Evolutionary conservation across 2,888 invertebrate species (phyloP), one percentile per base, ranked within the genome.

Genomic region (Lochmaea capreae): DNA sequence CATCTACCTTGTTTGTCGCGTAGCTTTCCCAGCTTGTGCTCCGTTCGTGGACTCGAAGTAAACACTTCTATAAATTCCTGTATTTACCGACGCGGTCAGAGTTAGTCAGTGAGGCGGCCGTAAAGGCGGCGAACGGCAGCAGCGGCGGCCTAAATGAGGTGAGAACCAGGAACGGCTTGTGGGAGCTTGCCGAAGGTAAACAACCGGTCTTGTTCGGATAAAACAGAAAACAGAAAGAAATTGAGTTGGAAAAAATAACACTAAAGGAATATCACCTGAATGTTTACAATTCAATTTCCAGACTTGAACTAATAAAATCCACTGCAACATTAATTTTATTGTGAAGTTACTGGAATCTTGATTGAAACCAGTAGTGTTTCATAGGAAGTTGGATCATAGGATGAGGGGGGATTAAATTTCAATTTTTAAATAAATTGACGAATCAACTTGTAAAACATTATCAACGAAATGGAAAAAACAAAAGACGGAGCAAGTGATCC

Each of bases 31-130:
- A 57, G 69, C 59, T 43, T 26, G 58, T 16, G 63, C 57, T 65
- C 57, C 42, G 57, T 61, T 65, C 61, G 76, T 57, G 74, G 73
- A 74, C 73, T 73, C 73, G 73, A 71, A 76, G 82, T 80, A 83
- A 83, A 83, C 82, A 83, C 78, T 80, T 78, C 83, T 80, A 85
- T 85, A 85, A 85, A 85, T 85, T 84, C 81, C 80, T 81, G 82
- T 83, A 83, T 83, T 83, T 84, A 82, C 83, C 80, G 80, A 78
- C 70, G 75, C 73, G 76, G 73, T 73, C 72, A 78, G 76, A 74
- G 69, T 65, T 72, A 49, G 69, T 68, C 66, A 49, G 73, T 49
- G 72, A 68, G 69, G 69, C 65, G 71, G 71, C 49, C 62, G 65
- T 46, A 39, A 61, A 69, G 58, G 69, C 59, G 52, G 65, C 22